Evolutionary conservation across 2,113 vertebrate species (phyloP), one percentile per base, ranked within the genome.

Genomic region (Girardinichthys multiradiatus): DNA sequence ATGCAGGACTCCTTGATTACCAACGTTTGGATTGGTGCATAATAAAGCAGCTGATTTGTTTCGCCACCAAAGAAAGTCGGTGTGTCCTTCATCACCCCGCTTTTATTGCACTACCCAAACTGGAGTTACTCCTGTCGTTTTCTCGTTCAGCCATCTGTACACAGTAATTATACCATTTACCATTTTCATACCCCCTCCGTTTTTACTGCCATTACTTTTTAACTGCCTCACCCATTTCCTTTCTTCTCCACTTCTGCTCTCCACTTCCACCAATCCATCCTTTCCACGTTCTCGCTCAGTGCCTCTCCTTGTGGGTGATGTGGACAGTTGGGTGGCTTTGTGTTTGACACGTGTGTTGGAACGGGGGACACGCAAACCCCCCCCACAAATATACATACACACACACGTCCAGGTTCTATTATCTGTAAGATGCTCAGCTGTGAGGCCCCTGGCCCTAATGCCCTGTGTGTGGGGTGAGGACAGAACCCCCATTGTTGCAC

Each of bases 281-380:
- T 67, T 72, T 79, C 9, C 26, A 69, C 69, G 37, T 21, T 45
- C 54, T 74, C 62, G 68, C 79, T 3, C 24, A 65, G 72, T 54
- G 19, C 48, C 61, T 70, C 80, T 81, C 81, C 85, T 61, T 27
- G 31, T 68, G 84, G 83, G 45, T 71, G 64, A 67, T 64, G 57
- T 58, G 77, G 91, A 70, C 86, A 90, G 93, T 93, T 27, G 90
- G 67, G 54, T 76, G 86, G 76, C 93, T 94, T 95, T 94, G 81
- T 94, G 60, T 82, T 75, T 89, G 83, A 72, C 92, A 92, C 88
- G 72, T 91, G 87, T 89, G 88, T 86, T 42, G 57, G 85, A 90
- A 91, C 68, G 62, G 45, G 75, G 64, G 85, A 82, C 51, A 76
- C 59, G 73, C 61, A 57, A 60, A 58, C 39, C 77, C 15, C 42